Base-by-base conservation (phyloP, 2,888 invertebrate species). In the Callosobruchus maculatus region DNA sequence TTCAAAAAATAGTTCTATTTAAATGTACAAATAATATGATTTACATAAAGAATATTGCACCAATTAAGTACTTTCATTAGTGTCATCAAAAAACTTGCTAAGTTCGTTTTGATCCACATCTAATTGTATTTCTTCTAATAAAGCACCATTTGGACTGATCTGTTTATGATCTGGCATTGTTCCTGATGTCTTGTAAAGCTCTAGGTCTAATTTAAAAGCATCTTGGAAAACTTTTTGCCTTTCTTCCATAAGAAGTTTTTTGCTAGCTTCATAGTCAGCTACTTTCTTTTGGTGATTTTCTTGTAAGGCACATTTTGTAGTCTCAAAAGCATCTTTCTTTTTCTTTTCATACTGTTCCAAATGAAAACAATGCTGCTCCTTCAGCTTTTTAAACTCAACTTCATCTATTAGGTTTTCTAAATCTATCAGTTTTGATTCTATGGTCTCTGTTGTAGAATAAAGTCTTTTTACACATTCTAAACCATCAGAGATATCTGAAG, bases 351-450 rank as follows among this genome's bases (percentile, higher is more conserved):
- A 84, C 72, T 81, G 81, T 71, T 91, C 90, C 73, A 94, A 88
- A 78, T 94, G 93, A 82, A 92, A 92, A 79, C 91, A 89, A 82
- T 94, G 93, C 82, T 93, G 92, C 69, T 92, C 83, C 84, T 94
- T 93, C 86, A 91, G 90, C 82, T 90, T 92, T 81, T 93, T 91
- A 83, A 94, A 89, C 77, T 93, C 93, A 76, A 91, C 89, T 77
- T 90, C 90, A 82, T 94, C 93, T 20, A 93, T 90, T 74, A 92
- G 84, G 82, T 93, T 91, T 83, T 94, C 93, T 76, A 94, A 89
- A 72, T 90, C 88, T 13, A 91, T 87, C 71, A 94, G 83, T 67
- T 91, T 90, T 22, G 89, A 88, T 83, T 94, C 94, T 0, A 93
- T 91, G 78, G 89, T 89, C 76, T 90, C 90, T 78, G 93, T 89